A percentile compares a stretch with the other conserved stretches of the same genome.
These are phyloP conservation scores for Pogonognathellus flavescens DNA, from an alignment of 1,140 invertebrate genomes.

Conservation along the genomic window DNA sequence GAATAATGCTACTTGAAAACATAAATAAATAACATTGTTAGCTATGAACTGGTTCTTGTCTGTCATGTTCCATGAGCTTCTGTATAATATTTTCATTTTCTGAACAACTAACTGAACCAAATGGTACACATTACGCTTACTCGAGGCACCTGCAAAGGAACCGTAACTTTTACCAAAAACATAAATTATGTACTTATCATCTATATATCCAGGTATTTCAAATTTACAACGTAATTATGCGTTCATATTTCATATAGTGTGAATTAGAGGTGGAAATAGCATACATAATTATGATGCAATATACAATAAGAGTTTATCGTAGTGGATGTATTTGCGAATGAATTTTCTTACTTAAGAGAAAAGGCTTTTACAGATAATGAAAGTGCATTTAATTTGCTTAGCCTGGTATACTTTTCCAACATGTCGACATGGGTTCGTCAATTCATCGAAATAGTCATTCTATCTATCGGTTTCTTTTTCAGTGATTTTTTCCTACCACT, in stretches of 20 bases:
- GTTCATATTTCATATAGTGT: neutral
- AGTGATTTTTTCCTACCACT: no score
- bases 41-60: neutral
- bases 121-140: slow-evolving; percentile 46
- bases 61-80: slow-evolving; percentile 38
- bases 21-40: neutral
- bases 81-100: slow-evolving; percentile 38
- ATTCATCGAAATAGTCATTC: no score
- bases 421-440: no score
- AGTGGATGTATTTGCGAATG: neutral
- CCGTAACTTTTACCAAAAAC: slow-evolving; percentile 43
- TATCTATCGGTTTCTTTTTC: no score
- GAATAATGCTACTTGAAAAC: no score
- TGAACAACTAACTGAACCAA: slow-evolving; percentile 44
- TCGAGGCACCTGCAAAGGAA: slow-evolving; percentile 40
- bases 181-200: slow-evolving; percentile 10
- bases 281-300: neutral
- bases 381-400: no score
- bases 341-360: neutral
- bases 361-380: neutral
- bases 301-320: neutral
- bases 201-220: neutral
- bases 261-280: neutral
- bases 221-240: neutral
- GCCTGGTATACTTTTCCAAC: no score